phyloP scores from a whole-genome alignment of 2,888 invertebrate species.

The Monoplex corrugatus region DNA sequence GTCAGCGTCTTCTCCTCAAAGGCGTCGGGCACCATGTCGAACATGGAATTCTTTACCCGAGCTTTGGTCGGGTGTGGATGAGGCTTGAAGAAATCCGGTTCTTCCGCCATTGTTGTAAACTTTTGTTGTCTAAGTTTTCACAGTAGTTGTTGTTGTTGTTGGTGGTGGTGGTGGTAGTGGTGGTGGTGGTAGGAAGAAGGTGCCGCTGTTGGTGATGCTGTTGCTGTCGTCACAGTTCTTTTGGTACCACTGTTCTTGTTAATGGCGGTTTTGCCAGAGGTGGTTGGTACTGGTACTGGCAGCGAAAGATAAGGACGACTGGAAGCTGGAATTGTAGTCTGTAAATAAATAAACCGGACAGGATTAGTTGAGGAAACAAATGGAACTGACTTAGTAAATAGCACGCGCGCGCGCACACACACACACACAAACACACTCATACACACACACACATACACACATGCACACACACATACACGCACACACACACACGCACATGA shows the following conservation, averaged over 20 bases:
- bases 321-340: no score
- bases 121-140: not conserved
- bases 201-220: not conserved
- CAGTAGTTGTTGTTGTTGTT: not conserved
- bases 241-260: not conserved
- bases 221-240: not conserved
- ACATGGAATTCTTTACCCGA: conserved; percentile 70
- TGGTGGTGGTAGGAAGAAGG: not conserved
- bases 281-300: not conserved
- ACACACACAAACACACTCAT: conserved; percentile 17
- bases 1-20: conserved; percentile 71
- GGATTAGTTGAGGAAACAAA: no score
- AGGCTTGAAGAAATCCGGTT: conserved; percentile 70
- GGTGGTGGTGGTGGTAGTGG: not conserved
- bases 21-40: conserved; percentile 73
- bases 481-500: not conserved
- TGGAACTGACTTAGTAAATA: no score
- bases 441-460: conserved; percentile 18
- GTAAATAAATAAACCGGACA: no score
- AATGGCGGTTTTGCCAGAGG: not conserved
- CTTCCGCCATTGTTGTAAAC: conserved; percentile 52
- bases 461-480: conserved; percentile 20
- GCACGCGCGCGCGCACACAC: conserved; percentile 20
- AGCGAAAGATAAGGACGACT: not conserved
- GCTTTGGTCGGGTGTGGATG: conserved; percentile 70